A percentile compares a stretch with the other conserved stretches of the same genome.
Evolutionary conservation across 2,888 invertebrate species (phyloP).

Genomic region (Drepanosiphum platanoidis): DNA sequence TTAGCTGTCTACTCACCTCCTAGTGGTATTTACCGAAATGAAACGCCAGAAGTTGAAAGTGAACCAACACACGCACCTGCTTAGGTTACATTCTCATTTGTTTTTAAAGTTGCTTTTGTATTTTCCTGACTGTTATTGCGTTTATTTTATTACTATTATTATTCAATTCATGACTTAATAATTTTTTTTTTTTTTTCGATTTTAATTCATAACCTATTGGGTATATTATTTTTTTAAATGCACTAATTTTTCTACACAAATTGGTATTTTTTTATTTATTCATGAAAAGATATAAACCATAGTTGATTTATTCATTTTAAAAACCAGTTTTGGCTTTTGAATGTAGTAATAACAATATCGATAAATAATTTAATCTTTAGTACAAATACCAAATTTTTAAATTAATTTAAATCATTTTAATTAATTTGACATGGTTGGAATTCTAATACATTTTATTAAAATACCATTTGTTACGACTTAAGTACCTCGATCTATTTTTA

Average conservation of each 20-base stretch:
- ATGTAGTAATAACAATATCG: neutral
- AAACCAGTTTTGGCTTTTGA: neutral
- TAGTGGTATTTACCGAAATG: conserved; percentile 19
- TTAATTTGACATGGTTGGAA: neutral
- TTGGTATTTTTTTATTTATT: conserved; percentile 46
- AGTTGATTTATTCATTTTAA: conserved; percentile 30
- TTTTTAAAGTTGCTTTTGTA: conserved; percentile 47
- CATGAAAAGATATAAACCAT: neutral
- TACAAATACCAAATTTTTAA: conserved; percentile 43
- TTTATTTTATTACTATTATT: conserved; percentile 48
- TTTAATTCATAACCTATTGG: conserved; percentile 23
- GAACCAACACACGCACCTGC: neutral
- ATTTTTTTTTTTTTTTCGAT: conserved; percentile 25
- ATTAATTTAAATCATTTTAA: neutral
- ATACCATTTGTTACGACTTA: conserved; percentile 31
- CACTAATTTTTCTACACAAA: conserved; percentile 56
- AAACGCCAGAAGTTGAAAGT: conserved; percentile 8
- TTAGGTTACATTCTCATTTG: conserved; percentile 42
- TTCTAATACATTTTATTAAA: neutral
- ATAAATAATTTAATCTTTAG: conserved; percentile 10
- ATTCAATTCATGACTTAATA: conserved; percentile 43
- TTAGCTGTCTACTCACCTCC: conserved; percentile 26
- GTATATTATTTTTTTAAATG: conserved; percentile 19
- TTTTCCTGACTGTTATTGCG: conserved; percentile 55
- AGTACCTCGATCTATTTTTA: conserved; percentile 5